Evolutionary conservation across 2,797 vertebrate genomes (phyloP).

Genomic region (Cossypha heuglini): DNA sequence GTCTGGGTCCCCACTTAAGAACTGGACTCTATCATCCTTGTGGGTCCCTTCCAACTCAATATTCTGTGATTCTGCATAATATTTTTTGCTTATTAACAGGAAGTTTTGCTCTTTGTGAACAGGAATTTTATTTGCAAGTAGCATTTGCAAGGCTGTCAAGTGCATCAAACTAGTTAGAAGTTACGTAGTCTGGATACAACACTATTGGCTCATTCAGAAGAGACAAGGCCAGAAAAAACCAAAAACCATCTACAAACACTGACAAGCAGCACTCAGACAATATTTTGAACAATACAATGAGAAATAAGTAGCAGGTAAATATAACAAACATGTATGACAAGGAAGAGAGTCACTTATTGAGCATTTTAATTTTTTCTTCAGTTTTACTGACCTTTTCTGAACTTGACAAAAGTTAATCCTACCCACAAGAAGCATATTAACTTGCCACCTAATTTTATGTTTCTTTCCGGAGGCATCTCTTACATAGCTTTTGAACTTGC

Average conservation of each 20-base stretch:
- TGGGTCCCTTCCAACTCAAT: background rate
- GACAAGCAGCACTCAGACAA: background rate
- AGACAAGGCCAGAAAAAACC: background rate
- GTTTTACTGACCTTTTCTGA: background rate
- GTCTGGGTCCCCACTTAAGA: background rate
- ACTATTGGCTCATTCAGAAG: background rate
- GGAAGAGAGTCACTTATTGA: background rate
- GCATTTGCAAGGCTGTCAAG: background rate
- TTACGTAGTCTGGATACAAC: background rate
- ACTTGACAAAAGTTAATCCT: background rate
- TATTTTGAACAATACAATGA: background rate
- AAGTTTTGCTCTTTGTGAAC: background rate
- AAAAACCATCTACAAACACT: background rate
- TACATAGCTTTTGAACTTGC: background rate
- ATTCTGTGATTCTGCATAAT: background rate
- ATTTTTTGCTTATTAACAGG: background rate
- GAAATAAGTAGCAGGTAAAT: background rate
- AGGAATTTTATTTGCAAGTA: background rate
- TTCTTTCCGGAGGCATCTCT: background rate
- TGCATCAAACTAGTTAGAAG: background rate
- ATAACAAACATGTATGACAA: background rate
- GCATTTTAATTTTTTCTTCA: background rate
- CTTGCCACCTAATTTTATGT: background rate
- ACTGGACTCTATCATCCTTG: background rate
- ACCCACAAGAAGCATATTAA: background rate